These are phyloP conservation scores for Lerema accius DNA, from an alignment of 1,140 invertebrate genomes.

Conservation along the genomic window DNA sequence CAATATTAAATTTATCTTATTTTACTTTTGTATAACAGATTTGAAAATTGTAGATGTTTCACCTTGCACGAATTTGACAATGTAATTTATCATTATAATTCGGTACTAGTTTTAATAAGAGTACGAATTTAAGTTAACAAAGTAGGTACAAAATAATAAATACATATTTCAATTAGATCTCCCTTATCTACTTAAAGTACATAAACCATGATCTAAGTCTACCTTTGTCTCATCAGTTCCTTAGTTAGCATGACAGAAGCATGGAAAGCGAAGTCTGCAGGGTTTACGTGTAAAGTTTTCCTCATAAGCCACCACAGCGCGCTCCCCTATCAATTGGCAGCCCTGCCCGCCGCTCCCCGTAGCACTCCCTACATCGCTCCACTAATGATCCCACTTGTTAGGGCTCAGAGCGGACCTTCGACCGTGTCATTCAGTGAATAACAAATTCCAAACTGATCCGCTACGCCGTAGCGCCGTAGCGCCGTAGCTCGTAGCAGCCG, in stretches of 20 bases:
- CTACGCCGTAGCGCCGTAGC: slow-evolving; percentile 51
- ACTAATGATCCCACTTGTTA: slow-evolving; percentile 82
- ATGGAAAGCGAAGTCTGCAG: slow-evolving; percentile 54
- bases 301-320: slow-evolving; percentile 73
- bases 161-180: no score
- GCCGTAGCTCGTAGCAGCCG: slow-evolving; percentile 28
- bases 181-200: no score
- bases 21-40: no score
- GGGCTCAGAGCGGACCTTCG: slow-evolving; percentile 74
- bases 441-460: slow-evolving; percentile 68
- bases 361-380: slow-evolving; percentile 49
- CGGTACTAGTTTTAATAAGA: no score
- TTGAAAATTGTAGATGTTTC: no score
- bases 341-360: slow-evolving; percentile 31
- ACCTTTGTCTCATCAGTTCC: slow-evolving; percentile 50
- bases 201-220: no score
- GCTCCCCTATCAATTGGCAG: slow-evolving; percentile 77
- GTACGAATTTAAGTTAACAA: no score
- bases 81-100: no score
- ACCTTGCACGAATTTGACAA: no score
- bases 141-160: no score
- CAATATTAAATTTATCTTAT: no score
- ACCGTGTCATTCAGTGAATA: slow-evolving; percentile 77
- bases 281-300: slow-evolving; percentile 77
- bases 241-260: slow-evolving; percentile 60